These are phyloP conservation scores for Meteorus colon DNA, from an alignment of 2,888 invertebrate species.

Conservation along the genomic window DNA sequence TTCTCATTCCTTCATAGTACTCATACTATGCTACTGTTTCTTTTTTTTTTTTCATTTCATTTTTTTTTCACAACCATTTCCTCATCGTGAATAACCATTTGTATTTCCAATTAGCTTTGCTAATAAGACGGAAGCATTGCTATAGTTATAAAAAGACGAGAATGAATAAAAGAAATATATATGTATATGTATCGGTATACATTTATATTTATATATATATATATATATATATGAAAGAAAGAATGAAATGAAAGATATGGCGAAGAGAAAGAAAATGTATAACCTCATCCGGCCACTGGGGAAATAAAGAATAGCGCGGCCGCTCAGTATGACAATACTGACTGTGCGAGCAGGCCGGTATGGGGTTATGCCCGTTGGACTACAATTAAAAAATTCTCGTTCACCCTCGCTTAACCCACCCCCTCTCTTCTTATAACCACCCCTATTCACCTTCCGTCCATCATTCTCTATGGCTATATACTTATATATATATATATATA, in stretches of 20 bases:
- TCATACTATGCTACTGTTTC: not conserved
- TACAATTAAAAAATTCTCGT: constrained; percentile 70
- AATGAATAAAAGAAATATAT: constrained; percentile 42
- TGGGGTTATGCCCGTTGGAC: constrained; percentile 65
- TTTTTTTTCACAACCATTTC: constrained; percentile 59
- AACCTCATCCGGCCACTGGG: constrained; percentile 73
- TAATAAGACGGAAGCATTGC: constrained; percentile 72
- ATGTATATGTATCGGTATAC: constrained; percentile 39
- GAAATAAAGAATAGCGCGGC: constrained; percentile 72
- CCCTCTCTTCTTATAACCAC: constrained; percentile 33
- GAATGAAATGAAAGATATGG: constrained; percentile 40
- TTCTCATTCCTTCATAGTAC: constrained; percentile 27
- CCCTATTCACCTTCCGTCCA: constrained; percentile 15
- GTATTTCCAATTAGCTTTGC: constrained; percentile 74
- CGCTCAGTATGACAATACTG: constrained; percentile 69
- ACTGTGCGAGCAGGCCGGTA: constrained; percentile 56
- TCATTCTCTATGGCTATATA: not conserved
- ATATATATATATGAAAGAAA: constrained; percentile 41
- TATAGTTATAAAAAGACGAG: constrained; percentile 58
- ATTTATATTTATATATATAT: constrained; percentile 1
- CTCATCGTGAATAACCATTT: constrained; percentile 73
- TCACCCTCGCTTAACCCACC: constrained; percentile 65
- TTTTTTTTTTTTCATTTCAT: constrained; percentile 59
- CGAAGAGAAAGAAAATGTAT: constrained; percentile 68
- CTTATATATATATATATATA: not conserved